A percentile compares a stretch with the other conserved stretches of the same genome.
Conservation (phyloP, 2,113 vertebrate species). For the Trachemys scripta region DNA sequence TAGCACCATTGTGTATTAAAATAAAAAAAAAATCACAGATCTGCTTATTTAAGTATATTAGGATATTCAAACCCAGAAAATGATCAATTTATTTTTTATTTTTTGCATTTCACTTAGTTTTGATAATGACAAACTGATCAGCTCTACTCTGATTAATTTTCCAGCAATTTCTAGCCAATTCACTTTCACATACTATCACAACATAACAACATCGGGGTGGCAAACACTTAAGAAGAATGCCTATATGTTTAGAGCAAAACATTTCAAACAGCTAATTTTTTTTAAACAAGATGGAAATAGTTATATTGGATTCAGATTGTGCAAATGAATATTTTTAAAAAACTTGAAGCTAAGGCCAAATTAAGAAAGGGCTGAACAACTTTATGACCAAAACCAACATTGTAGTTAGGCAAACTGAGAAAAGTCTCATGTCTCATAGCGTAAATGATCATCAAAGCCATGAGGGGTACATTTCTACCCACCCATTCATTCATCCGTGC, state of each 20-base stretch:
- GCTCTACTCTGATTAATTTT: not conserved
- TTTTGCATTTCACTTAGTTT: not conserved
- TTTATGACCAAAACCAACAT: conserved; percentile 29
- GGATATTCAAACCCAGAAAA: not conserved
- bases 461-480: conserved; percentile 4
- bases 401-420: not conserved
- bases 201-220: not conserved
- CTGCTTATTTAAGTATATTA: not conserved
- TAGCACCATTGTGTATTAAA: not conserved
- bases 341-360: not conserved
- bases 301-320: not conserved
- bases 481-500: not conserved
- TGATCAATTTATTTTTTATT: not conserved
- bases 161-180: not conserved
- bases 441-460: not conserved
- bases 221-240: not conserved
- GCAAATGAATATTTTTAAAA: not conserved
- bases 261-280: not conserved
- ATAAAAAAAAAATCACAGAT: not conserved
- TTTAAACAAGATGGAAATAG: not conserved
- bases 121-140: not conserved
- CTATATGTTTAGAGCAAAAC: not conserved
- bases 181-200: not conserved
- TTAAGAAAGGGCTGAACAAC: conserved; percentile 16
- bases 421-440: not conserved